Conservation (phyloP, 2,888 invertebrate genomes). For the Loripinus fragilis region DNA sequence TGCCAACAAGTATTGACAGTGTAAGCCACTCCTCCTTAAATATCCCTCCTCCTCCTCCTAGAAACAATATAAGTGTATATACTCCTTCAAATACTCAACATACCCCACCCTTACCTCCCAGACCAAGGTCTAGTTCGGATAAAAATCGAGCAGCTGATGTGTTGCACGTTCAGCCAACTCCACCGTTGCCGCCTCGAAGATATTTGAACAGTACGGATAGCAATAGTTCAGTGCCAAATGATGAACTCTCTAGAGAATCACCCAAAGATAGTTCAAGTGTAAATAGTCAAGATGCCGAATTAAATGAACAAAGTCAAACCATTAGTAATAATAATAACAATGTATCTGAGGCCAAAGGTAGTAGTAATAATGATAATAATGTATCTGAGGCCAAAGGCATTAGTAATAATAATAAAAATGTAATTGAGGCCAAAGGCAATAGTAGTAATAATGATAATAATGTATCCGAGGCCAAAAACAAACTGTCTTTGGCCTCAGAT, state of each 20-base stretch:
- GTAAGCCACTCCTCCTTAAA: slow-evolving; percentile 37
- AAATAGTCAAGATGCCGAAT: neutral
- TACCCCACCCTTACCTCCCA: slow-evolving; percentile 41
- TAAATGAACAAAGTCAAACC: neutral
- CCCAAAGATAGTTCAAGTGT: neutral
- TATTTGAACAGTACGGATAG: neutral
- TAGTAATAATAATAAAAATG: neutral
- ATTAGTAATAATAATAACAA: neutral
- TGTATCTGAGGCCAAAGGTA: neutral
- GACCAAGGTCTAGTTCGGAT: slow-evolving; percentile 26
- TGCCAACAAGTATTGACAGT: slow-evolving; percentile 55
- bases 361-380: neutral
- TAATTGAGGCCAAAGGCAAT: neutral
- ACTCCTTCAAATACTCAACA: slow-evolving; percentile 18
- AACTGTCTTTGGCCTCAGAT: too few relatives aligned
- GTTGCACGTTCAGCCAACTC: slow-evolving; percentile 13
- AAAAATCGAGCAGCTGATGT: neutral
- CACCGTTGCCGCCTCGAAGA: slow-evolving; percentile 11
- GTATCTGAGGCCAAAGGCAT: neutral
- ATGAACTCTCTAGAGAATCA: neutral
- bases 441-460: neutral
- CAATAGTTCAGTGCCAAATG: neutral
- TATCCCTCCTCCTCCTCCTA: slow-evolving; percentile 57
- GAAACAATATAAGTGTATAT: slow-evolving; percentile 43
- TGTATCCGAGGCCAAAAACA: neutral